Evolutionary conservation across 2,113 vertebrate species (phyloP), one percentile per base, ranked within the genome.

Genomic region (Paraplagusia blochii): DNA sequence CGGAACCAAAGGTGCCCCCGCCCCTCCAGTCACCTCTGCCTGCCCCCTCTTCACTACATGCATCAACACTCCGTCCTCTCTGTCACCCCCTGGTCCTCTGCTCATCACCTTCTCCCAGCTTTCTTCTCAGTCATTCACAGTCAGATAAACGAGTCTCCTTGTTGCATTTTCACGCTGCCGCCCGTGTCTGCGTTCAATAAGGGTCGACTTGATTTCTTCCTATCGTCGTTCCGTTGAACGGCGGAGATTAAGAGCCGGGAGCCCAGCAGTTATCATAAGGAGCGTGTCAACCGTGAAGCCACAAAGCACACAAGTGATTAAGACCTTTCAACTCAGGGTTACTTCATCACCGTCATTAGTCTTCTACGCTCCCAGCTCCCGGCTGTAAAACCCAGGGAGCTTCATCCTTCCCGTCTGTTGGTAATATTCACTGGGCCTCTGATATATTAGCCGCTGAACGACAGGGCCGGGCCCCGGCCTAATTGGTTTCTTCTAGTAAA

Each of bases 401-500:
- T 12, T 63, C 34, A 64, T 68, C 81, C 68, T 68, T 80, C 75
- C 70, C 54, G n/a, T 80, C 69, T 77, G 70, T 84, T 84, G 82
- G 81, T 85, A 86, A 85, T 82, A 85, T 80, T 86, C 87, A 81
- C 83, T 83, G 77, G 75, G 77, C 82, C 82, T 87, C 82, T 84
- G 81, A 88, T 87, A 82, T 83, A 87, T 89, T 87, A 88, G 85
- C 84, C 73, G 73, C 79, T 85, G 85, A 88, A 84, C 85, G 84
- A 89, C 88, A 83, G 86, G 85, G 75, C 82, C 82, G 72, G 85
- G 81, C 83, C 80, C 79, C 59, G 84, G 80, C 81, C 85, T 88
- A 88, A 88, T 88, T 88, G 87, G 85, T 88, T 88, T 87, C 83
- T 82, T 88, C 87, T 87, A 85, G 85, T 85, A 85, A 85, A 86